phyloP scores from a whole-genome alignment of 2,113 vertebrate genomes.

The Hippocampus guttulatus region DNA sequence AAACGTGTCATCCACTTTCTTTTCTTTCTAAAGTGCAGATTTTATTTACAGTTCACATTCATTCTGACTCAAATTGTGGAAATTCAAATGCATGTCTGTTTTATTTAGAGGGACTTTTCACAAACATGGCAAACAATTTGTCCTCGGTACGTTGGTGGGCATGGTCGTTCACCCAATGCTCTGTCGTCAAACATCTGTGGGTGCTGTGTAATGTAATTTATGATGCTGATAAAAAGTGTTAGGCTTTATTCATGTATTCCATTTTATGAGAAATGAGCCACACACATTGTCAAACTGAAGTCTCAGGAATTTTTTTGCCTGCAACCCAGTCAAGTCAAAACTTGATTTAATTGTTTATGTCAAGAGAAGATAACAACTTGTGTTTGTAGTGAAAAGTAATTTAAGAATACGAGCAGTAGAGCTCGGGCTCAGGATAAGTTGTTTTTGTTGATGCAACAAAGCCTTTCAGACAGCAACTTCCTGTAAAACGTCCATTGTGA shows the following conservation, averaged over 20 bases:
- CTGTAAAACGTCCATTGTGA: conserved; percentile 28
- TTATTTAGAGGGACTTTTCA: conserved; percentile 11
- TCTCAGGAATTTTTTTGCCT: conserved; percentile 30
- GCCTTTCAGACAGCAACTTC: conserved; percentile 34
- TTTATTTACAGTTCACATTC: background rate
- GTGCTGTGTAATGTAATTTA: conserved; percentile 3
- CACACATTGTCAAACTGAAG: conserved; percentile 17
- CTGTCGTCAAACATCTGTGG: conserved; percentile 33
- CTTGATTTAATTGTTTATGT: conserved; percentile 14
- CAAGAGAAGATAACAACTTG: conserved; percentile 12
- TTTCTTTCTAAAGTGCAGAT: background rate
- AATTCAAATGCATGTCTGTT: conserved; percentile 1
- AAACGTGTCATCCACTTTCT: conserved; percentile 31
- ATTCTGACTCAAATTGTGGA: background rate
- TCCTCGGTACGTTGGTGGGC: background rate
- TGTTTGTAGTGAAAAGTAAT: background rate
- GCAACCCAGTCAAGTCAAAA: conserved; percentile 17
- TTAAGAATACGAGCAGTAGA: conserved; percentile 4
- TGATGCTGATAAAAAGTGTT: conserved; percentile 8
- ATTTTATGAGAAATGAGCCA: conserved; percentile 21
- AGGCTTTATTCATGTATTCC: conserved; percentile 8
- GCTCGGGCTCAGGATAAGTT: conserved; percentile 5
- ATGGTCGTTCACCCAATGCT: background rate
- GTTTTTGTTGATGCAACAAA: conserved; percentile 31
- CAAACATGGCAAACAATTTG: conserved; percentile 8